Base-by-base conservation (phyloP, 1,140 invertebrate genomes). In the Brachionus sp. region DNA sequence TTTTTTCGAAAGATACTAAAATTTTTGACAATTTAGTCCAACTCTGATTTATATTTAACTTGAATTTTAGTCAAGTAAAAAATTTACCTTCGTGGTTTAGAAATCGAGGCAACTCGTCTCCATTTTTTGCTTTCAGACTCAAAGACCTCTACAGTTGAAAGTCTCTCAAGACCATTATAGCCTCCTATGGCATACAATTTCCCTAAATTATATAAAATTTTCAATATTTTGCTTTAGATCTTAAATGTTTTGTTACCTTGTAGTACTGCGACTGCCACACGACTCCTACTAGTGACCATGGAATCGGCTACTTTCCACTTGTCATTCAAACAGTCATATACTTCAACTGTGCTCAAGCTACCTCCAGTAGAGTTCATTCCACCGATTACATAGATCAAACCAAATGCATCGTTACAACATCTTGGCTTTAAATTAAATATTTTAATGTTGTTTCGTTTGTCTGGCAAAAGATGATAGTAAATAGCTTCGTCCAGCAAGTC, bases 321-420 rank as follows among this genome's bases (percentile, higher is more conserved):
- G 6, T 92, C 92, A 33, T 90, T 87, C 37, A 92, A 88, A 12
- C 94, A 94, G 89, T 95, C 93, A 88, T 92, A 95, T 57, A 93
- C 93, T 90, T 96, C 94, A 0, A 95, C 94, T 0, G 94, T 95
- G 85, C 93, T 93, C 5, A 95, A 88, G 0, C 94, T 95, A 87
- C 95, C 94, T 16, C 94, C 92, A 92, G 85, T 93, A 87, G 94
- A 94, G 42, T 93, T 94, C 10, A 95, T 88, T 5, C 94, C 94
- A 13, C 94, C 95, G 83, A 96, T 93, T 84, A 94, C 94, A 89
- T 94, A 95, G 84, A 96, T 95, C 85, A 94, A 91, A 1, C 94
- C 94, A 53, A 90, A 88, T 46, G 91, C 87, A 86, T 92, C 92
- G 86, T 93, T 93, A 86, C 93, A 93, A 84, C 92, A 92, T 39